Base-by-base conservation (phyloP, 2,113 vertebrate species). In the Phaethornis superciliosus region DNA sequence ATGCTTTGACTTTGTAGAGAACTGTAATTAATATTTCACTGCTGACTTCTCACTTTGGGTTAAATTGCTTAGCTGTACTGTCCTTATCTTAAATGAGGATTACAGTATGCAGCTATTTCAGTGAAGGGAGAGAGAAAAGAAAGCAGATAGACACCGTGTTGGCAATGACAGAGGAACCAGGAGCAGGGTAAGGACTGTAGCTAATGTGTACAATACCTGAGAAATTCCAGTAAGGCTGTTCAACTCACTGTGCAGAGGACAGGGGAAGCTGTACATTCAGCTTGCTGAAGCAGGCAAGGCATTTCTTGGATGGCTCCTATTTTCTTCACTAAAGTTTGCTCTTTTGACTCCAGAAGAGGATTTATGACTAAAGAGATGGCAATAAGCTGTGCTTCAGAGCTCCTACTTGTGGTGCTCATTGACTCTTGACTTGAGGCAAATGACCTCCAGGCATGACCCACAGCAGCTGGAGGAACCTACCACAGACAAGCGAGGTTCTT, bases 181-280 rank as follows among this genome's bases (percentile, higher is more conserved):
- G 37, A 68, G 58, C 76, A n/a, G 44, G 9, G 13, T 28, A 60
- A 35, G 70, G 56, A 44, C 69, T 47, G 44, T 24, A n/a, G 75
- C 44, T 59, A 23, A 27, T 0, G 3, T 0, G 0, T 33, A 32
- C 15, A 32, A n/a, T 20, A 27, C 40, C 32, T 3, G 4, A 20
- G 55, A 74, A 22, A 33, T 19, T 35, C 42, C 81, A 54, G 58
- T n/a, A 7, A 28, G 33, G 33, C 42, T 28, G 62, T 42, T 52
- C 13, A 30, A 15, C 0, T 0, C 28, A 30, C 27, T 0, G 0
- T 9, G 44, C 33, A 40, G 32, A 56, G 23, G n/a, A 24, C 10
- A 21, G 27, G 27, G 35, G 44, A 58, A 69, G 30, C 37, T 65
- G 49, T 58, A 59, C 0, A 23, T 69, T 26, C 13, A 64, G 51